phyloP scores from a whole-genome alignment of 1,140 invertebrate species.

The Drosophila auraria region DNA sequence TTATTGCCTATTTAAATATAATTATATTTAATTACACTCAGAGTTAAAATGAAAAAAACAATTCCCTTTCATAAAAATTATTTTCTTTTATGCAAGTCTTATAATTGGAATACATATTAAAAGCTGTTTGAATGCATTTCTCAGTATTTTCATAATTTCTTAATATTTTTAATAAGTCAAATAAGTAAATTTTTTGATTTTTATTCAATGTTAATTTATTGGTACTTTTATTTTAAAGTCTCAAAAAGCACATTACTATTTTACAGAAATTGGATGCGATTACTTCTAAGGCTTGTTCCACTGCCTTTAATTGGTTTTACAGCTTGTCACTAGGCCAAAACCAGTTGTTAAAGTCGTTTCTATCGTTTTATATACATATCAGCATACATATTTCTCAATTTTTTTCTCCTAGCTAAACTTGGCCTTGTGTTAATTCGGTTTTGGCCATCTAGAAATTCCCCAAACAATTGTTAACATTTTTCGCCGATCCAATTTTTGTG shows the following conservation, averaged over 20 bases:
- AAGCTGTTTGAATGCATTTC: no score
- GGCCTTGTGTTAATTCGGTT: conserved; percentile 15
- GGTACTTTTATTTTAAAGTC: no score
- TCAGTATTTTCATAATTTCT: no score
- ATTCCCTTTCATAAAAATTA: no score
- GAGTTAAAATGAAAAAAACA: no score
- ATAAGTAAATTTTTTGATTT: no score
- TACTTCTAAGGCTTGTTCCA: neutral
- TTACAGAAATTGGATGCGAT: neutral
- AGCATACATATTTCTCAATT: neutral
- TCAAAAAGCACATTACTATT: neutral
- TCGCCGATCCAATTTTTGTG: conserved; percentile 26
- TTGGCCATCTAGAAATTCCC: neutral
- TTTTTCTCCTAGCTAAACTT: neutral
- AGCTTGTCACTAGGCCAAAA: conserved; percentile 35
- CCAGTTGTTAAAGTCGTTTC: conserved; percentile 36
- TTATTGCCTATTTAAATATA: no score
- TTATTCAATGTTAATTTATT: no score
- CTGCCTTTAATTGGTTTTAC: conserved; percentile 4
- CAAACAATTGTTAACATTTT: conserved; percentile 27
- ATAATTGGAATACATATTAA: no score
- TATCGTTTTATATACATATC: conserved; percentile 22
- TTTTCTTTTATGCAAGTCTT: no score
- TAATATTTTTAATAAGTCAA: no score
- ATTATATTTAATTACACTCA: no score